Evolutionary conservation across 2,888 invertebrate species (phyloP).

Genomic region (Chrysodeixis includens): DNA sequence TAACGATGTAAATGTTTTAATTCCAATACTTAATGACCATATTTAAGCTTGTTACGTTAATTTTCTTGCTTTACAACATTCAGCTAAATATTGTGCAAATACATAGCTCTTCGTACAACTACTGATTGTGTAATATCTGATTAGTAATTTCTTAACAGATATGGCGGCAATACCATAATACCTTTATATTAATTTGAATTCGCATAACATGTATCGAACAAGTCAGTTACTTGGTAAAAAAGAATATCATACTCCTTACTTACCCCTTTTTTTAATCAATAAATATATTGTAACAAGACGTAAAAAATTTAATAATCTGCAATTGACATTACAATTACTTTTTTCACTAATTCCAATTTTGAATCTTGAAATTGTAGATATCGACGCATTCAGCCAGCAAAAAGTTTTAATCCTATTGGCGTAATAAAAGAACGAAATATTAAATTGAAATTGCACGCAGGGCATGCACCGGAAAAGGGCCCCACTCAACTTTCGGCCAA

Average conservation of each 20-base stretch:
- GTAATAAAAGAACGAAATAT: slow-evolving; percentile 24
- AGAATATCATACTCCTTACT: no score
- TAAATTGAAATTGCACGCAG: slow-evolving; percentile 36
- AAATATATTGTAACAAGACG: no score
- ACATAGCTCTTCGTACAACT: not conserved
- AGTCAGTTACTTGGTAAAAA: no score
- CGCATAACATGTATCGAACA: no score
- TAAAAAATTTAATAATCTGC: no score
- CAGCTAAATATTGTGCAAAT: not conserved
- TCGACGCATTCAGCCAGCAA: no score
- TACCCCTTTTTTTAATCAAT: no score
- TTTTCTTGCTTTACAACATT: not conserved
- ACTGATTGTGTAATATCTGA: not conserved
- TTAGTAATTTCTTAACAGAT: not conserved
- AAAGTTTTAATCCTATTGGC: slow-evolving; percentile 7
- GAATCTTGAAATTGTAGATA: no score
- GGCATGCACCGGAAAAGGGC: slow-evolving; percentile 81
- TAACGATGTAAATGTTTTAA: not conserved
- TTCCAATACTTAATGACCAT: not conserved
- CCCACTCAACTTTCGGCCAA: slow-evolving; percentile 78
- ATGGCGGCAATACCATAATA: not conserved
- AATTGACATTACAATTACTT: no score
- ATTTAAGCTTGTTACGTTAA: not conserved
- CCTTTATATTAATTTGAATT: no score
- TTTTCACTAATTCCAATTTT: no score